These are phyloP conservation scores for Apodemia mormo DNA, from an alignment of 2,888 invertebrate species.

Conservation along the genomic window DNA sequence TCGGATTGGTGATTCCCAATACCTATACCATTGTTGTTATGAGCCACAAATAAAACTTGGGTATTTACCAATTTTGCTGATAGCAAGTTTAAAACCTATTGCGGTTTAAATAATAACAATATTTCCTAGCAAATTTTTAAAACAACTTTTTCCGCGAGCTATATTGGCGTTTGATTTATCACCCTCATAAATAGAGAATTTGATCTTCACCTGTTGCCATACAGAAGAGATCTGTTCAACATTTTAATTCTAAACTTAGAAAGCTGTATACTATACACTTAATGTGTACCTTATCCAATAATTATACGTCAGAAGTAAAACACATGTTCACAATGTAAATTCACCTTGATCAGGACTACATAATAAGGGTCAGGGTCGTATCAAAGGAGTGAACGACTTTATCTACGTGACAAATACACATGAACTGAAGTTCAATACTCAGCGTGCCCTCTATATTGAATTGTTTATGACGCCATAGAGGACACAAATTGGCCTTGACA, in stretches of 20 bases:
- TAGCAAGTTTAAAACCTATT: not conserved
- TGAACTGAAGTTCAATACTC: conserved; percentile 10
- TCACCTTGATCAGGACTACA: not conserved
- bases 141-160: conserved; percentile 14
- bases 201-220: conserved; percentile 14
- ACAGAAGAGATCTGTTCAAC: conserved; percentile 14
- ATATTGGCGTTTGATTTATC: conserved; percentile 12
- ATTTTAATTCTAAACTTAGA: conserved; percentile 13
- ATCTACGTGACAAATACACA: conserved; percentile 14
- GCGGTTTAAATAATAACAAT: conserved; percentile 15
- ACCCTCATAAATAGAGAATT: conserved; percentile 14
- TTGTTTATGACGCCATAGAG: not conserved
- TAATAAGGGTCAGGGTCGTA: not conserved
- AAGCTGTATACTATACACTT: conserved; percentile 9
- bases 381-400: not conserved
- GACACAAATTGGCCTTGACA: conserved; percentile 10
- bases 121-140: conserved; percentile 10
- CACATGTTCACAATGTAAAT: conserved; percentile 7
- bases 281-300: conserved; percentile 11
- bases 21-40: conserved; percentile 11
- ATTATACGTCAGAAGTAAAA: not conserved
- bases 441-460: not conserved
- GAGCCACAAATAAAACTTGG: conserved; percentile 7
- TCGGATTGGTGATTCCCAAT: conserved; percentile 1
- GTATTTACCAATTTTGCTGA: conserved; percentile 12